Base-by-base conservation (phyloP, 2,888 invertebrate genomes). In the Argyra leucocephala region DNA sequence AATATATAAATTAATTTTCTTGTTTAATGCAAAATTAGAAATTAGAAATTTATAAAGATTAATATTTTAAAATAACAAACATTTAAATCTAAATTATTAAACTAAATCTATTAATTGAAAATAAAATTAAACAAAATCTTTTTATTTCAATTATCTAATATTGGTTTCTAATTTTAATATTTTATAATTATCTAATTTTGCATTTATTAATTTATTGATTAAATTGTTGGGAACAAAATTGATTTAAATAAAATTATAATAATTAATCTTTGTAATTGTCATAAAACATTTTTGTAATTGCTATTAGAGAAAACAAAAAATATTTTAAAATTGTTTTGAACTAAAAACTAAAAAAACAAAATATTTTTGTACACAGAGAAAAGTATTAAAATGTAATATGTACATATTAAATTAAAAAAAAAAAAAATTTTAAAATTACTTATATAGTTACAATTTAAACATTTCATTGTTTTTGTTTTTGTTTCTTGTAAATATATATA, bases 151-250 rank as follows among this genome's bases (percentile, higher is more conserved):
- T 31, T 10, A 31, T 26, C 4, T 26, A 12, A 31, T 31, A 6
- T 6, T 10, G 9, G 7, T 31, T 31, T 26, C 26, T 26, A 9
- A 6, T 26, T 26, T 26, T 26, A 9, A 9, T 26, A 6, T 6
- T 37, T 12, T 10, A 6, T 10, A 37, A 37, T 37, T 37, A 37
- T 37, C 15, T 37, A 37, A 48, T 48, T 48, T 2, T 48, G 48
- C 48, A 12, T 48, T 6, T 59, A 23, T 59, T 59, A 23, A 22
- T 58, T 22, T 18, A 2, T 6, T 10, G 18, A 22, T 2, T 23
- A 59, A 4, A 59, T 22, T 59, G 18, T 59, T 59, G 59, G 59
- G 59, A 59, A 59, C 59, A 59, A 59, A 24, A 59, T 23, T 23
- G 15, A 22, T 22, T 22, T 59, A 23, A 23, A 59, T 18, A 59